Evolutionary conservation across 2,113 vertebrate genomes (phyloP).

Genomic region (Pampusana beccarii): DNA sequence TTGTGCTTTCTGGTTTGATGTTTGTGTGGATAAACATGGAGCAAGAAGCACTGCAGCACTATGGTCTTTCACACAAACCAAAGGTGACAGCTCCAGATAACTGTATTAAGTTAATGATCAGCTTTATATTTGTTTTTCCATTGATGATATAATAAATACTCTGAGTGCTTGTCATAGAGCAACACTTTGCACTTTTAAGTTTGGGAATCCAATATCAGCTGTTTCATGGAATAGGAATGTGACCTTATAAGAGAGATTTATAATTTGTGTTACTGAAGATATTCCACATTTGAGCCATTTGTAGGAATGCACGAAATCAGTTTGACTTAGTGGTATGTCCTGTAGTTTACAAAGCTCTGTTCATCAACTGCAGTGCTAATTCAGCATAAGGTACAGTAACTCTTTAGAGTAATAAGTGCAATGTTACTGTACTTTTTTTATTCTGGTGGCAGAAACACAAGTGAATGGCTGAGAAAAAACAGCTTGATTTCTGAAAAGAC

Average conservation of each 20-base stretch:
- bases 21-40: constrained; percentile 93
- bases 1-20: constrained; percentile 89
- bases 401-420: neutral
- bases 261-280: neutral
- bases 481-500: neutral
- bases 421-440: neutral
- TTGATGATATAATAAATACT: neutral
- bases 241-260: neutral
- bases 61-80: constrained; percentile 75
- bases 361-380: neutral
- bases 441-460: fast-evolving
- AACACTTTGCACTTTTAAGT: neutral
- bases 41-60: constrained; percentile 82
- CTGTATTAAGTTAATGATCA: neutral
- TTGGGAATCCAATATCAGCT: neutral
- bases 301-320: neutral
- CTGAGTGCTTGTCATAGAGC: neutral
- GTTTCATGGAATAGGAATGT: neutral
- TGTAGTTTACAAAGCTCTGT: neutral
- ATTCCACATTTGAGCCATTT: neutral
- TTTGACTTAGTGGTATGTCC: neutral
- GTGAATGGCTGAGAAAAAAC: neutral
- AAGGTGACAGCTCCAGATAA: constrained; percentile 78
- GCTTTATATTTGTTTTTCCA: neutral
- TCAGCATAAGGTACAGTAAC: neutral